phyloP scores from a whole-genome alignment of 2,113 vertebrate species.

The Microcebus tavaratra region DNA sequence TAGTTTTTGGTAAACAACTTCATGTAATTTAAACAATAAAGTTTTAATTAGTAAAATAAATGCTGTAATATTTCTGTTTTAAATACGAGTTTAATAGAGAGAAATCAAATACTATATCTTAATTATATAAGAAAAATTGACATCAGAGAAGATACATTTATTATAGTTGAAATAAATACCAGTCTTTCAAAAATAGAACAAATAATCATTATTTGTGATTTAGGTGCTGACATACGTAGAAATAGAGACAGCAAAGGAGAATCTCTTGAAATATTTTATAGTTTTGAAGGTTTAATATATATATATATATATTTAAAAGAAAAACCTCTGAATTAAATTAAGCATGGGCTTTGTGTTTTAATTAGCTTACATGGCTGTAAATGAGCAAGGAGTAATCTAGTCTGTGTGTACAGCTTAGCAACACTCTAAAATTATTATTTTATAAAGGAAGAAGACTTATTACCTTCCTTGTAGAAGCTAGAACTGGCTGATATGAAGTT shows the following conservation, averaged over 20 bases:
- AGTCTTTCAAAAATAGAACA: background rate
- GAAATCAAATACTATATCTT: background rate
- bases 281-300: background rate
- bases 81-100: background rate
- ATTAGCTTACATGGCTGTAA: background rate
- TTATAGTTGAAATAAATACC: constrained; percentile 12
- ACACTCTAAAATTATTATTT: background rate
- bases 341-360: background rate
- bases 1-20: constrained; percentile 22
- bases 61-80: constrained; percentile 7
- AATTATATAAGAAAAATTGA: background rate
- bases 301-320: background rate
- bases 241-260: background rate
- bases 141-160: background rate
- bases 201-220: constrained; percentile 14
- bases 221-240: background rate
- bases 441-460: background rate
- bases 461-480: background rate
- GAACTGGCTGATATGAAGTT: background rate
- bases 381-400: background rate
- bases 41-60: background rate
- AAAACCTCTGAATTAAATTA: constrained; percentile 10
- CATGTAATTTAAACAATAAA: constrained; percentile 2
- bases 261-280: background rate
- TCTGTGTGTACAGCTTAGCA: background rate